A percentile compares a stretch with the other conserved stretches of the same genome.
phyloP scores from a whole-genome alignment of 2,888 invertebrate genomes.

The Pocota personata region DNA sequence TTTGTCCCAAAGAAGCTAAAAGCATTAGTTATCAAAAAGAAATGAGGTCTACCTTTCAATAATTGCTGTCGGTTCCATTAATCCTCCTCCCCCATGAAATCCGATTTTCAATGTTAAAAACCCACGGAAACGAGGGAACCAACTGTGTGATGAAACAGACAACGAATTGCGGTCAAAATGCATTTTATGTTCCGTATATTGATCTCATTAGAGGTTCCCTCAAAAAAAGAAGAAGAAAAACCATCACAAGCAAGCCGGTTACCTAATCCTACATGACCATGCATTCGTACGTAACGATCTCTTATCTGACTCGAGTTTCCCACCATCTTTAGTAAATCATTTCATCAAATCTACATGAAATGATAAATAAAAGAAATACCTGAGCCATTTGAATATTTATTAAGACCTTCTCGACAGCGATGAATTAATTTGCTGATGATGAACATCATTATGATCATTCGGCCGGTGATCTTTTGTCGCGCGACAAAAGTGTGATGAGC shows the following conservation, averaged over 20 bases:
- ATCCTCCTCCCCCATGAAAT: slow-evolving; percentile 6
- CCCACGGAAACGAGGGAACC: neutral
- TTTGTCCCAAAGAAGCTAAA: neutral
- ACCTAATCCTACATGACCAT: slow-evolving; percentile 28
- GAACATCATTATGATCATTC: slow-evolving; percentile 12
- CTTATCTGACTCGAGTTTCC: slow-evolving; percentile 10
- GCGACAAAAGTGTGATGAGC: neutral
- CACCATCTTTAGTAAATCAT: slow-evolving; percentile 1
- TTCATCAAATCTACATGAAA: slow-evolving; percentile 19
- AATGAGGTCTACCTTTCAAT: neutral
- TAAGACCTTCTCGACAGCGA: slow-evolving; percentile 12
- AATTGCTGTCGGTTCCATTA: neutral
- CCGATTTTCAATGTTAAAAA: neutral
- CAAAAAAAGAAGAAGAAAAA: neutral
- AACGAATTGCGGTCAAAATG: slow-evolving; percentile 15
- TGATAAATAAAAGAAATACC: slow-evolving; percentile 10
- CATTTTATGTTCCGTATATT: slow-evolving; percentile 27
- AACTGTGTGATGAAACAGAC: slow-evolving; percentile 26
- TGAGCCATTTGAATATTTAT: slow-evolving; percentile 35
- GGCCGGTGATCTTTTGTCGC: slow-evolving; percentile 3
- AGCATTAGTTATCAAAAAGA: neutral
- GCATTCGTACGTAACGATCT: slow-evolving; percentile 22
- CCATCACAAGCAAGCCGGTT: slow-evolving; percentile 4
- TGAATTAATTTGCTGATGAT: slow-evolving; percentile 35
- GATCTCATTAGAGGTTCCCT: slow-evolving; percentile 23